Base-by-base conservation (phyloP, 1,140 invertebrate species). In the Drosophila bocki region DNA sequence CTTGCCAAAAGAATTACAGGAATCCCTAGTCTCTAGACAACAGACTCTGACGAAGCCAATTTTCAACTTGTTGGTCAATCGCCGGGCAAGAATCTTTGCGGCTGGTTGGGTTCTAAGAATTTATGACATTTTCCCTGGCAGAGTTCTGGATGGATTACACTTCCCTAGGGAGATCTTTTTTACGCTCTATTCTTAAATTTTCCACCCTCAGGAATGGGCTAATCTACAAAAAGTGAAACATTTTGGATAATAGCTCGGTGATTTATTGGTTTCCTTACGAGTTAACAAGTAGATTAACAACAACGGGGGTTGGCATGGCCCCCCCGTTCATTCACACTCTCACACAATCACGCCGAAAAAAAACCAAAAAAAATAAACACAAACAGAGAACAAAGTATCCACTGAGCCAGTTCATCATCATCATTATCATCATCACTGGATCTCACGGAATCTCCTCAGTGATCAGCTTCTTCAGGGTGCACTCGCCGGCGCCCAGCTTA, bases 391-490 rank as follows among this genome's bases (percentile, higher is more conserved):
- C 3, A 4, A 33, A 29, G 15, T 13, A 37, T 37, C 35, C 22
- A 5, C 11, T 17, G 29, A 15, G 33, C n/a, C 48, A 47, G 26
- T 7, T 41, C 41, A 63, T n/a, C 61, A 33, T 29, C 45, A 15
- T 13, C 15, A 41, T 45, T 17, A 19, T 17, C 8, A 4, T 29
- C 26, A 29, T 29, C 26, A 6, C 26, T 29, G 26, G 26, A 29
- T 15, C 32, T 80, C 61, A 87, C 58, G 82, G 78, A 37, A 91
- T 92, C 65, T 92, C 86, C 62, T 88, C 84, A 19, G 75, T 92
- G 19, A 92, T 92, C n/a, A 92, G 80, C 70, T 90, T 93, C 90
- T 93, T 93, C 17, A 94, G 80, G 59, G 93, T 93, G 69, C 92
- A 93, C 65, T 93, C 86, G n/a, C 93, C 93, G 12, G 92, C 91